Base-by-base conservation (phyloP, 2,888 invertebrate species). In the Taphrorychus bicolor region DNA sequence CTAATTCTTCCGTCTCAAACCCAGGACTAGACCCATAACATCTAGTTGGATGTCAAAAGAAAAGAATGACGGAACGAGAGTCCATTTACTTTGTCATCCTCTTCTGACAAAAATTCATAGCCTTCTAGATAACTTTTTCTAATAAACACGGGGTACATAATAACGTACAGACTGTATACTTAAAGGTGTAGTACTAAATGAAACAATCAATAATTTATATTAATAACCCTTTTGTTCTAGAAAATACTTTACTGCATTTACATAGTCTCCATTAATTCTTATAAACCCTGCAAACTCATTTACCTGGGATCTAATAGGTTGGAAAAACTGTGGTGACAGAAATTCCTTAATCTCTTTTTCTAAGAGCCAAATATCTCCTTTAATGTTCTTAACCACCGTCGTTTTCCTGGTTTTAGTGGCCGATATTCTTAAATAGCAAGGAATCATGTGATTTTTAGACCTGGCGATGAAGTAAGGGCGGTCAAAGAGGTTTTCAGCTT, bases 311-410 rank as follows among this genome's bases (percentile, higher is more conserved):
- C 89, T 87, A 7, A 92, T 78, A 66, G 85, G 86, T 56, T 72
- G 73, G 64, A 84, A 82, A 0, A 83, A 80, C 52, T 84, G 81
- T n/a, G 84, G 76, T 79, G 89, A 84, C 42, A 95, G 82, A 74
- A 87, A 86, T 7, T 82, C 76, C 65, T 87, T 87, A 42, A 95
- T 78, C 71, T 92, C 91, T 41, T 87, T 84, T 74, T 92, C 91
- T 71, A 95, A 78, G 23, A 83, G 75, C 93, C 95, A 95, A 75
- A 97, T 93, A 79, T 97, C 91, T 0, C 97, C 97, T 75, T 93
- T 87, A 64, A 97, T 88, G 74, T 85, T 86, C 69, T 83, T 86
- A 1, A 97, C 82, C 19, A 81, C 74, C 0, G 96, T 93, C 19
- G 89, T 79, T 76, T 88, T 87, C 59, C 88, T 86, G 45, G 81